Conservation (phyloP, 2,797 vertebrate species). For the Anabacerthia variegaticeps region DNA sequence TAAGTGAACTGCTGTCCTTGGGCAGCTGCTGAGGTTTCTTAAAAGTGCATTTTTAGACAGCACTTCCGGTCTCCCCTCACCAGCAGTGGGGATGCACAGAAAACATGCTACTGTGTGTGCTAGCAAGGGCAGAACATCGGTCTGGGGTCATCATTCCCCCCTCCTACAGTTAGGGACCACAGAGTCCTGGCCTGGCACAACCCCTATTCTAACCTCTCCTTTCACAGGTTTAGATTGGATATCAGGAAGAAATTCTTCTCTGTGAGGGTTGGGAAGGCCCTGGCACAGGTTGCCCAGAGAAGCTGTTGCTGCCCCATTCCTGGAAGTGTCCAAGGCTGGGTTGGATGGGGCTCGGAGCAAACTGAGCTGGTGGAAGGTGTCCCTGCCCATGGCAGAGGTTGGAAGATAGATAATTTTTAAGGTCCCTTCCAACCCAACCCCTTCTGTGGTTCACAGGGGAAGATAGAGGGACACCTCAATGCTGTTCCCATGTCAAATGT, state of each 20-base stretch:
- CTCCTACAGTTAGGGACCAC: background rate
- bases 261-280: rapidly evolving
- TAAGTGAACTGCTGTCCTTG: conserved; percentile 61
- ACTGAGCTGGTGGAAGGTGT: rapidly evolving
- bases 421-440: background rate
- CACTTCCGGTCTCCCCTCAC: background rate
- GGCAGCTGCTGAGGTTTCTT: conserved; percentile 46
- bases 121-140: background rate
- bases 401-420: background rate
- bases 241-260: background rate
- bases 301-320: background rate
- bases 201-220: background rate
- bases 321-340: background rate
- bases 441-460: background rate
- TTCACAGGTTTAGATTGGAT: background rate
- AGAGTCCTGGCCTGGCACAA: background rate
- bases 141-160: background rate
- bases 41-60: conserved; percentile 19
- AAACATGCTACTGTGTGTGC: background rate
- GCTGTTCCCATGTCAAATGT: background rate
- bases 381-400: background rate
- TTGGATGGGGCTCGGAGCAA: rapidly evolving
- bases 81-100: background rate
- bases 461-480: rapidly evolving
- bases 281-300: background rate